These are phyloP conservation scores for Apogon talboti DNA, from an alignment of 2,797 vertebrate species.

Conservation along the genomic window DNA sequence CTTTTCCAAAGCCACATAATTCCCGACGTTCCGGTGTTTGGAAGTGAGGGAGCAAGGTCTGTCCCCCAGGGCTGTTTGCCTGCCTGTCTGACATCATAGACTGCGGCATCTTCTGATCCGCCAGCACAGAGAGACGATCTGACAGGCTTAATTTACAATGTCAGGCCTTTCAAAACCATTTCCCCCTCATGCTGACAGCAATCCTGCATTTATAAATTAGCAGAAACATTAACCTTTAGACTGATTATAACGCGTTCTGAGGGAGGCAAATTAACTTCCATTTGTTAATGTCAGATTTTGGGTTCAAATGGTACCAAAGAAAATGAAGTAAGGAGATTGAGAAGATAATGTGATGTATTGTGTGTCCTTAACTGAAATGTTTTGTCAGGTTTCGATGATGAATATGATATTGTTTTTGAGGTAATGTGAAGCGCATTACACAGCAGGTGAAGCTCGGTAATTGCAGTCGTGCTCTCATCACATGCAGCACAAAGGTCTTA, in stretches of 20 bases:
- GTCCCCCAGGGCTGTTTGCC: conserved; percentile 82
- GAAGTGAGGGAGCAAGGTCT: conserved; percentile 69
- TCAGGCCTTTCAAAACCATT: conserved; percentile 87
- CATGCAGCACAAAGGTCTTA: conserved; percentile 68
- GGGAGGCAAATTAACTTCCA: conserved; percentile 84
- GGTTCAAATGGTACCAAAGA: conserved; percentile 70
- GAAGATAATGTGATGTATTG: conserved; percentile 68
- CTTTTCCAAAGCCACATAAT: conserved; percentile 66
- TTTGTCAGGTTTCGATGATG: conserved; percentile 75
- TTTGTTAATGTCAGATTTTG: conserved; percentile 85
- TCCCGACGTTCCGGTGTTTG: conserved; percentile 68
- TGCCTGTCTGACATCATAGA: conserved; percentile 84
- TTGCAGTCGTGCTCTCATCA: conserved; percentile 75
- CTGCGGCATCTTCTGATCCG: conserved; percentile 83
- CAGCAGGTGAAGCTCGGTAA: conserved; percentile 74
- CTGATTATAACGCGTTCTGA: conserved; percentile 85
- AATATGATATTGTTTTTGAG: conserved; percentile 74
- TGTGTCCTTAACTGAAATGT: conserved; percentile 70
- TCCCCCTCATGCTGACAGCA: conserved; percentile 84
- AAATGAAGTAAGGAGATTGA: conserved; percentile 72
- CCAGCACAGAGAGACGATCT: conserved; percentile 80
- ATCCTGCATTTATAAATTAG: conserved; percentile 88
- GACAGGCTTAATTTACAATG: conserved; percentile 89
- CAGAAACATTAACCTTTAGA: conserved; percentile 89
- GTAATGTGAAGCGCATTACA: conserved; percentile 49